A percentile compares a stretch with the other conserved stretches of the same genome.
phyloP scores from a whole-genome alignment of 2,113 vertebrate genomes.

The Aphyosemion australe region DNA sequence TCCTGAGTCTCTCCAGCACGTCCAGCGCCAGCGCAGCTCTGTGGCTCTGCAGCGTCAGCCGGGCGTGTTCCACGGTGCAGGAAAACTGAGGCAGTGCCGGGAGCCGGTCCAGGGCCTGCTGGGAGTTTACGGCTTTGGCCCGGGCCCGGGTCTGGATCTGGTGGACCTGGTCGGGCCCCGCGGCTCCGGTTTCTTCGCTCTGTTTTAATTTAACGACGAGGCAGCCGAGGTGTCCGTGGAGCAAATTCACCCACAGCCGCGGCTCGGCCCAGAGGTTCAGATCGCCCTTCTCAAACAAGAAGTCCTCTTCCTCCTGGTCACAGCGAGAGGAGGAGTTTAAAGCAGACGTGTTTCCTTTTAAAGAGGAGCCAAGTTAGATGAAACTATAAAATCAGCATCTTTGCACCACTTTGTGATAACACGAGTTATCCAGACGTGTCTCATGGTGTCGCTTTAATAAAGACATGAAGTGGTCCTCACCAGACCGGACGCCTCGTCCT shows the following conservation, averaged over 20 bases:
- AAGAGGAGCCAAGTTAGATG: too few species aligned
- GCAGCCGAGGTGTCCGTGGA: conserved; percentile 79
- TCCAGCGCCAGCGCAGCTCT: conserved; percentile 77
- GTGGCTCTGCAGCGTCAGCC: conserved; percentile 79
- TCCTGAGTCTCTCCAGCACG: conserved; percentile 65
- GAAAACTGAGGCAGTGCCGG: conserved; percentile 85
- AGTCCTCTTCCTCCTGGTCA: conserved; percentile 87
- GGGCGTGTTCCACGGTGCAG: conserved; percentile 82
- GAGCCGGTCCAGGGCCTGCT: conserved; percentile 71
- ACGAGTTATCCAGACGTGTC: too few species aligned
- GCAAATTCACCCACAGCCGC: conserved; percentile 81
- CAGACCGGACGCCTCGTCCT: conserved; percentile 54
- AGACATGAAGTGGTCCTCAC: conserved; percentile 48
- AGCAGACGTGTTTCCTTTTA: too few species aligned
- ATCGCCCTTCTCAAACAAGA: conserved; percentile 92
- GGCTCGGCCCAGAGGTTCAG: conserved; percentile 94
- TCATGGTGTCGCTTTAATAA: too few species aligned
- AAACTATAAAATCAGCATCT: too few species aligned
- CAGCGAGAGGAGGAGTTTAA: not conserved
- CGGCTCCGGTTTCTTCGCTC: conserved; percentile 7
- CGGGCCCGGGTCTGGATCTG: conserved; percentile 66
- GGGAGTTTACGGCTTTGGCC: conserved; percentile 48
- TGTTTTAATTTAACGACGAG: conserved; percentile 48
- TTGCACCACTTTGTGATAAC: too few species aligned
- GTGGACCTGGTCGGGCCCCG: conserved; percentile 32